Conservation (phyloP, 2,113 vertebrate genomes). For the Myodes glareolus region DNA sequence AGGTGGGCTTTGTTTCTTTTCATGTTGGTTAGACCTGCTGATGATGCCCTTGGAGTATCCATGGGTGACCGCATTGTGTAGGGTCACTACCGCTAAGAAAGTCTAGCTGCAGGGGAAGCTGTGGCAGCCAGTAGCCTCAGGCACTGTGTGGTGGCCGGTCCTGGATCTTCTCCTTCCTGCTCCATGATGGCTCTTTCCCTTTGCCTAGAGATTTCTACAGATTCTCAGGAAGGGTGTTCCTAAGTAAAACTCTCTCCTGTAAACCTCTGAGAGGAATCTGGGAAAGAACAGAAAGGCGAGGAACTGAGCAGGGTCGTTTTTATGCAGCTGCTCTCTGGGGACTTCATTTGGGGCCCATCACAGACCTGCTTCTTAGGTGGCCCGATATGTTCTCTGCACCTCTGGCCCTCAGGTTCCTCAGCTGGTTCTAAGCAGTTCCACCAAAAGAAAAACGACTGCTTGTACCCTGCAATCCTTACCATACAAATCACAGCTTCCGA, state of each 20-base stretch:
- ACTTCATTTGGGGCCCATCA: background rate
- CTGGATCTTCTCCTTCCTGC: background rate
- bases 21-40: background rate
- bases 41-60: background rate
- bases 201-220: slow-evolving; percentile 4
- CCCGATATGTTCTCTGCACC: slow-evolving; percentile 40
- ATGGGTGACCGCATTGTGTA: background rate
- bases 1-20: background rate
- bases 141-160: background rate
- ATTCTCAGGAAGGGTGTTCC: slow-evolving; percentile 55
- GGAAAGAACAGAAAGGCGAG: background rate
- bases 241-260: slow-evolving; percentile 25
- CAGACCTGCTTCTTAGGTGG: slow-evolving; percentile 56
- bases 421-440: slow-evolving; percentile 29
- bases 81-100: background rate
- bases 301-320: background rate
- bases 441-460: slow-evolving; percentile 55
- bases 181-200: background rate
- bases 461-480: slow-evolving; percentile 5
- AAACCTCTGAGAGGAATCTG: slow-evolving; percentile 34
- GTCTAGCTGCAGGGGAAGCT: too few relatives aligned
- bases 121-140: background rate
- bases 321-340: slow-evolving; percentile 3
- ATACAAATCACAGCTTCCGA: background rate
- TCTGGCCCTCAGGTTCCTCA: slow-evolving; percentile 35